phyloP scores from a whole-genome alignment of 2,797 vertebrate species.

The Hippopotamyrus pictus region DNA sequence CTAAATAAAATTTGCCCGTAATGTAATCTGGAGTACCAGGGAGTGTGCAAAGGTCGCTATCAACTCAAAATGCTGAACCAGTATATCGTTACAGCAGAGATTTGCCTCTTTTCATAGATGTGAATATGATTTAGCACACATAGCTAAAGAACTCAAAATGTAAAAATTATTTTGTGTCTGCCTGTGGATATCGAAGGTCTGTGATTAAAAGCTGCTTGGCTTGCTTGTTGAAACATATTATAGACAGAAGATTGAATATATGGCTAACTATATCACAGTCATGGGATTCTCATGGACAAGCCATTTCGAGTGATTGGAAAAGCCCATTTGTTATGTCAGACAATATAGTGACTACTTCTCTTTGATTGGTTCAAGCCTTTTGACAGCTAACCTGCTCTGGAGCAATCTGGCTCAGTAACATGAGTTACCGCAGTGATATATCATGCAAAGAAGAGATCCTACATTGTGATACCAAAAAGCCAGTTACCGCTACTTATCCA shows the following conservation, averaged over 20 bases:
- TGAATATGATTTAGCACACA: background rate
- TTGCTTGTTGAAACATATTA: background rate
- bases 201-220: background rate
- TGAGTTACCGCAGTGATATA: background rate
- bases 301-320: background rate
- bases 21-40: background rate
- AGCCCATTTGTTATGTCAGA: background rate
- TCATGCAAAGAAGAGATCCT: background rate
- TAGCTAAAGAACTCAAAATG: background rate
- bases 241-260: background rate
- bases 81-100: background rate
- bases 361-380: background rate
- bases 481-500: background rate
- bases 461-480: background rate
- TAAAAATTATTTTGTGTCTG: background rate
- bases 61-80: background rate
- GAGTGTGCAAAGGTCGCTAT: background rate
- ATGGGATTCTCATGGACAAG: background rate
- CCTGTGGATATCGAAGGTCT: background rate
- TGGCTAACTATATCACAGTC: background rate
- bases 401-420: background rate
- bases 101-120: background rate
- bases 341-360: background rate
- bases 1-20: too few relatives aligned
- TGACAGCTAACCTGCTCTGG: background rate